Evolutionary conservation across 2,888 invertebrate species (phyloP).

Genomic region (Patella ulyssiponensis): DNA sequence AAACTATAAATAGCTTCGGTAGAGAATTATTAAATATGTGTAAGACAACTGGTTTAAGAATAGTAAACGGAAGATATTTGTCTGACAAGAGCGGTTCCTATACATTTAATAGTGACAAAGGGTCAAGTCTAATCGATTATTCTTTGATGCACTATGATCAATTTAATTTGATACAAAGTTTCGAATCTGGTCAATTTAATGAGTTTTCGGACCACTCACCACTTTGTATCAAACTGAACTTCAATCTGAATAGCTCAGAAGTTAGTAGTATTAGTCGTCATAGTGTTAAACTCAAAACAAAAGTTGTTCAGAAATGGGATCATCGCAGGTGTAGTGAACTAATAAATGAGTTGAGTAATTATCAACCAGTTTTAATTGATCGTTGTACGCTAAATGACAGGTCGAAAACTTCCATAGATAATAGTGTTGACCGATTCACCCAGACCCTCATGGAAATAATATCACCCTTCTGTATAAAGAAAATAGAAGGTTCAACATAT

Average conservation of each 20-base stretch:
- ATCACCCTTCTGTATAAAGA: not conserved
- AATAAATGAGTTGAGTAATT: not conserved
- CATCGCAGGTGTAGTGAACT: not conserved
- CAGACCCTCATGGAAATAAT: not conserved
- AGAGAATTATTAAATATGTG: too few relatives aligned
- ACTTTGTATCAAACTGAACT: not conserved
- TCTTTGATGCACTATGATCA: too few relatives aligned
- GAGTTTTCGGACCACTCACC: not conserved
- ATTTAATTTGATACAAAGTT: not conserved
- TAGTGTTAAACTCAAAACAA: not conserved
- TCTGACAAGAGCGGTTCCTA: too few relatives aligned
- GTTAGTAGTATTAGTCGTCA: not conserved
- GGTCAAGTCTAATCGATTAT: too few relatives aligned
- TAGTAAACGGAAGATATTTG: too few relatives aligned
- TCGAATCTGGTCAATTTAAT: not conserved
- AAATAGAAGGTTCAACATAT: not conserved
- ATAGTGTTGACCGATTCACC: not conserved
- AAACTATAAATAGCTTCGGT: too few relatives aligned
- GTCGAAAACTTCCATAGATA: not conserved
- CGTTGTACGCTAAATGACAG: not conserved
- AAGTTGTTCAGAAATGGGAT: not conserved
- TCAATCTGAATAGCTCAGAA: not conserved
- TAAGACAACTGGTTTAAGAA: too few relatives aligned
- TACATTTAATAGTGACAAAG: too few relatives aligned
- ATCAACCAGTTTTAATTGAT: not conserved